Evolutionary conservation across 2,888 invertebrate species (phyloP).

Genomic region (Drosophila borborema): DNA sequence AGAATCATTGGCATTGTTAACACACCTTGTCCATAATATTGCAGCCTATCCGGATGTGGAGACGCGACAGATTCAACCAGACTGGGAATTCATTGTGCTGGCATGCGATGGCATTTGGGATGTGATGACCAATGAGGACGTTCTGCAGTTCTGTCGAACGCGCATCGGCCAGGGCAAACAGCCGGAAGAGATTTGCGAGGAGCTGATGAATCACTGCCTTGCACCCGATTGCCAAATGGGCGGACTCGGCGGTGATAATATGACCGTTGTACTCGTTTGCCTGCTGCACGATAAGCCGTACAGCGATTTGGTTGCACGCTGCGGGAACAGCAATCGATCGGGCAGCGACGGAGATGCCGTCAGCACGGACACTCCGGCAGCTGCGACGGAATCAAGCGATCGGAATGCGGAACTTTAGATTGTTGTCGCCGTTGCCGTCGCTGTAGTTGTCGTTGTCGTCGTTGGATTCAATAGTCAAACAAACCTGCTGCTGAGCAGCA

Average conservation of each 20-base stretch:
- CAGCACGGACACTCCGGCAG: neutral
- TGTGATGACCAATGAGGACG: constrained; percentile 97
- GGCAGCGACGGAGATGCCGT: neutral
- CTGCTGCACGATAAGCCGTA: constrained; percentile 86
- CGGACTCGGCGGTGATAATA: constrained; percentile 99
- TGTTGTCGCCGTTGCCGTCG: neutral
- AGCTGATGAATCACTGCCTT: constrained; percentile 96
- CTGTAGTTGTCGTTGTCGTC: neutral
- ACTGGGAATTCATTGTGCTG: constrained; percentile 98
- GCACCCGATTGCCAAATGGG: constrained; percentile 99
- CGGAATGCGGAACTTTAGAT: neutral
- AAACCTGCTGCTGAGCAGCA: constrained; percentile 59
- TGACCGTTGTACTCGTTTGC: constrained; percentile 97
- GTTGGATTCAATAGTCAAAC: constrained; percentile 24
- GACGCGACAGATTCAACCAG: constrained; percentile 91
- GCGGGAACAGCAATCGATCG: constrained; percentile 53
- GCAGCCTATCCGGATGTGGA: constrained; percentile 97
- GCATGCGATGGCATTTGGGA: constrained; percentile 99
- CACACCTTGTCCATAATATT: constrained; percentile 13
- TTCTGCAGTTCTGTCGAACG: constrained; percentile 94
- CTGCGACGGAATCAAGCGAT: constrained; percentile 4
- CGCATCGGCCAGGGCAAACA: constrained; percentile 93
- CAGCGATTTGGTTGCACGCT: constrained; percentile 82
- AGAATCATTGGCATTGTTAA: constrained; percentile 25
- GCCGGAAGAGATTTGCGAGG: constrained; percentile 98